Evolutionary conservation across 2,888 invertebrate species (phyloP), one percentile per base, ranked within the genome.

Genomic region (Didymodactylos carnosus): DNA sequence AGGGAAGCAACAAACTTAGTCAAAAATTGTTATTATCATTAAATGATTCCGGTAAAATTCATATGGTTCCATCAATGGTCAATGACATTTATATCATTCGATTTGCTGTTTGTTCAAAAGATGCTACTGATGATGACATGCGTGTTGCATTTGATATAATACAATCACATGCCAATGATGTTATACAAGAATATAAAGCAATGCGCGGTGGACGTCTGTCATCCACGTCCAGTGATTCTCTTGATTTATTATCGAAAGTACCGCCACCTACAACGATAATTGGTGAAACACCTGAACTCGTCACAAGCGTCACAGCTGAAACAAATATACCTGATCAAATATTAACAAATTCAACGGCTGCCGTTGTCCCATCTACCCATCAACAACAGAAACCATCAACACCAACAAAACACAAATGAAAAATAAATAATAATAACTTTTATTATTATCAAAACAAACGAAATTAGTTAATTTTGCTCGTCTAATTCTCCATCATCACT

Each of bases 61-160:
- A 97, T 83, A 95, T 97, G 94, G 94, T 94, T 16, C 94, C 94
- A 0, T 91, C 94, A 0, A 88, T 88, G 69, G 89, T 94, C 27
- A 90, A 91, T 80, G 92, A 93, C 71, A 88, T 89, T 79, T 94
- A 90, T 81, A 91, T 93, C 71, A 93, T 94, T 79, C 86, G 94
- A 75, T 97, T 97, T 85, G 94, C 94, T 81, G 91, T 94, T 0
- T 91, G 92, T 62, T 89, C 93, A 4, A 92, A 93, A 82, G 89
- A 92, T 82, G 91, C 94, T 13, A 88, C 88, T 0, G 89, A 91
- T 70, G 88, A 87, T 62, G 89, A 91, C 80, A 88, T 91, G 70
- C 77, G 79, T 23, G 81, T 82, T 73, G 86, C 87, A 5, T 86
- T 86, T 83, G 80, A 84, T 27, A 80, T 84, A 72, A 84, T 84